These are phyloP conservation scores for Leucophora obtusa DNA, from an alignment of 2,888 invertebrate genomes.

Conservation along the genomic window DNA sequence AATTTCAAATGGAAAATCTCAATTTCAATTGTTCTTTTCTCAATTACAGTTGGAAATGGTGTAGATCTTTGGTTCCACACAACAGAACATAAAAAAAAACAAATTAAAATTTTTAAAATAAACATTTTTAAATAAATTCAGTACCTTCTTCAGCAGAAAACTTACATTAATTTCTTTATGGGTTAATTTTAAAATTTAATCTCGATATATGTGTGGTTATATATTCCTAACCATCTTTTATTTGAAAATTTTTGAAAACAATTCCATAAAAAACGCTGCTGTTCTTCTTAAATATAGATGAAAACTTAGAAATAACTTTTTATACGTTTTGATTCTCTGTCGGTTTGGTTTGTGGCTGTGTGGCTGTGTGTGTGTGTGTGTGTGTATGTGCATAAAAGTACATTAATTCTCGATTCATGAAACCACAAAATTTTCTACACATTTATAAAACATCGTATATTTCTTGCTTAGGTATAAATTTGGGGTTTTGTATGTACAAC, in stretches of 20 bases:
- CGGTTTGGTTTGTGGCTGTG: not conserved
- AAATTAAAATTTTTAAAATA: no score
- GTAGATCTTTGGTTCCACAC: no score
- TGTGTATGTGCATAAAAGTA: not conserved
- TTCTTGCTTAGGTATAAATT: not conserved
- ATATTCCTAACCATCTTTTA: not conserved
- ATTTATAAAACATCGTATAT: conserved; percentile 13
- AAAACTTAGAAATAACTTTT: conserved; percentile 2
- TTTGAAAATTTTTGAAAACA: not conserved
- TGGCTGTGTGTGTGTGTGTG: not conserved
- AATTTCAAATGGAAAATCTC: no score
- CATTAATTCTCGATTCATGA: conserved; percentile 38
- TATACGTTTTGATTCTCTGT: not conserved
- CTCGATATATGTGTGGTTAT: not conserved
- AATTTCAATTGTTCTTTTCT: no score
- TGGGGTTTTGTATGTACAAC: not conserved
- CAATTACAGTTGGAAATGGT: no score
- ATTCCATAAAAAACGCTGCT: not conserved
- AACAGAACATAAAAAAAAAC: no score
- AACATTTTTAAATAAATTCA: no score
- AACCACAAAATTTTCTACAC: conserved; percentile 34
- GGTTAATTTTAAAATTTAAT: not conserved
- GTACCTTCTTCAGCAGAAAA: no score
- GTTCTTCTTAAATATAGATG: not conserved
- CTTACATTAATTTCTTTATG: no score